Base-by-base conservation (phyloP, 1,140 invertebrate genomes). In the Pseudomyrmex pallidus region DNA sequence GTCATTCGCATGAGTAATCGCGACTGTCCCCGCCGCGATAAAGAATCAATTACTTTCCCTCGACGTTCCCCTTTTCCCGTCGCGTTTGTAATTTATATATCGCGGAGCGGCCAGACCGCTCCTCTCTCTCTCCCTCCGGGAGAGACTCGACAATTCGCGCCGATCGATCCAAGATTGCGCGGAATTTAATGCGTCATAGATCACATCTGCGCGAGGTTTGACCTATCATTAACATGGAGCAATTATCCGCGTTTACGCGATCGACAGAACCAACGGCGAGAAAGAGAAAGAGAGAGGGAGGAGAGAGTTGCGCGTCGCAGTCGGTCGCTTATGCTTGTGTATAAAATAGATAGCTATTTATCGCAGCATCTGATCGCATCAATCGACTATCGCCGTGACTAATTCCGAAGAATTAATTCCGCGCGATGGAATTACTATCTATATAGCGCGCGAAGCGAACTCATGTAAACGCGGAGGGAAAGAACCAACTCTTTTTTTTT, bases 81-180 rank as follows among this genome's bases (percentile, higher is more conserved):
- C 35, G 35, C 35, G 35, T 35, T 35, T 35, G 57, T 86, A 70
- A 85, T 87, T 83, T 82, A 74, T 82, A 74, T n/a, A 48, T 35
- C 35, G 50, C 50, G 12, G 12, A 12, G 35, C 35, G 78, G 17
- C 22, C 7, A 35, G 48, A 66, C 13, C 48, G 56, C 35, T 74
- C 35, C 25, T 22, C 35, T 35, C 7, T 35, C 35, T 35, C 35
- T 35, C 25, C 1, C 35, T 35, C 4, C 35, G 35, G 35, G 35
- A 35, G 20, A 52, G 70, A 50, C 66, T 86, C 85, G 57, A 73
- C 50, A 64, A 84, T 83, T 66, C 70, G 56, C 68, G 72, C 68
- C 67, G 86, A 84, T 87, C 88, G 89, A 91, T 25, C 25, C 25
- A 25, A 91, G 90, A 90, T 88, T 87, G 89, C 61, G 83, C 48